These are phyloP conservation scores for Murina feae DNA, from an alignment of 2,113 vertebrate species.

Conservation along the genomic window DNA sequence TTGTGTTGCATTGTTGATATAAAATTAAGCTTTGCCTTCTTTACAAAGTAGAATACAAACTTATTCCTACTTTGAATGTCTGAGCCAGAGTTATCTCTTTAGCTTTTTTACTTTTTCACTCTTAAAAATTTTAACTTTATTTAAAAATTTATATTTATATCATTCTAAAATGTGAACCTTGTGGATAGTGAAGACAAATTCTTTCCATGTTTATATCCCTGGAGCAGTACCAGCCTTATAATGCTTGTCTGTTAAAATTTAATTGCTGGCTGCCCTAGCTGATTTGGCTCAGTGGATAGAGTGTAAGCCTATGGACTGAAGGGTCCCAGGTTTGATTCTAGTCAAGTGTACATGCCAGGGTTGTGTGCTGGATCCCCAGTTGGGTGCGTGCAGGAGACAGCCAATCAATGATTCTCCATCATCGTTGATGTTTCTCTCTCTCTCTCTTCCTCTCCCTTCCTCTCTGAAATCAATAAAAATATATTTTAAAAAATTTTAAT, in stretches of 20 bases:
- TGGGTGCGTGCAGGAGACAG: no score
- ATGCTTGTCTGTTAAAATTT: neutral
- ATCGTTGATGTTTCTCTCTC: no score
- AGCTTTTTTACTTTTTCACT: constrained; percentile 1
- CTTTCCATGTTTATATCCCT: neutral
- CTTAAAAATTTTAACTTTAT: neutral
- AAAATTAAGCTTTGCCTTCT: constrained; percentile 10
- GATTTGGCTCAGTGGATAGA: no score
- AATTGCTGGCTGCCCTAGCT: no score
- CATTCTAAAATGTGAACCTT: neutral
- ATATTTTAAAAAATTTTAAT: neutral
- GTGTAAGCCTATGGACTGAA: no score
- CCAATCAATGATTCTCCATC: no score
- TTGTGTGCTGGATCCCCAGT: no score
- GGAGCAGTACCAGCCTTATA: neutral
- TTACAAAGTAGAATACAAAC: neutral
- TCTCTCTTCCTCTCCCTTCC: no score
- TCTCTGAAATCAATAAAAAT: no score
- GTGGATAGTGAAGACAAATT: neutral
- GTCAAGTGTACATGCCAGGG: no score
- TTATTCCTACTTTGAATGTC: neutral
- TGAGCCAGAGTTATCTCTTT: neutral
- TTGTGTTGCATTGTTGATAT: neutral
- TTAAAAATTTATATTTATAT: neutral
- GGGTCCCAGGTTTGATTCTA: no score